Percentiles rank a stretch among this genome's conserved stretches.
Evolutionary conservation across 2,113 vertebrate species (phyloP).

Genomic region (Nipponia nippon): DNA sequence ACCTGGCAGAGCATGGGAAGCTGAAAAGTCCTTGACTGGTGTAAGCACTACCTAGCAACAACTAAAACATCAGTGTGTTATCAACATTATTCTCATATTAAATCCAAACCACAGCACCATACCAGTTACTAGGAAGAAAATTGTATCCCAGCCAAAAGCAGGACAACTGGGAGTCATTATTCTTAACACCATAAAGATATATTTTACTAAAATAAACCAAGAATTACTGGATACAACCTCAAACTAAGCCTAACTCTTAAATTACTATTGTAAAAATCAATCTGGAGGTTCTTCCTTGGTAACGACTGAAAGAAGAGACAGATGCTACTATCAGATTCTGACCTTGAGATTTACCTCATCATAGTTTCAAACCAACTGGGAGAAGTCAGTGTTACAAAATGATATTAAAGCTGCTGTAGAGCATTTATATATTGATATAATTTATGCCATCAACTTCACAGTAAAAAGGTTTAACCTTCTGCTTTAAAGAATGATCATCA

Average conservation of each 20-base stretch:
- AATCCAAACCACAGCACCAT: no score
- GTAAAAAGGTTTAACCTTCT: conserved; percentile 20
- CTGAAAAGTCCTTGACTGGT: no score
- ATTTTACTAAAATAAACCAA: neutral
- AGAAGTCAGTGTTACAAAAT: conserved; percentile 1
- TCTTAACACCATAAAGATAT: neutral
- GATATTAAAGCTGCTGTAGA: neutral
- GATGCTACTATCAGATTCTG: neutral
- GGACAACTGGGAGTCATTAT: neutral
- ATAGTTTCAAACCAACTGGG: neutral
- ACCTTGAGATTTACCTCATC: neutral
- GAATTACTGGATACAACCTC: neutral
- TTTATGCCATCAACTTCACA: neutral
- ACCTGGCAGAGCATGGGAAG: no score
- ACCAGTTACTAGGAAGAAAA: no score
- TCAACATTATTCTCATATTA: no score
- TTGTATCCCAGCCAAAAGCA: no score
- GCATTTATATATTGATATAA: conserved; percentile 10
- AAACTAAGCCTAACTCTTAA: neutral
- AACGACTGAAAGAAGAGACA: neutral
- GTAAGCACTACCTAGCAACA: no score
- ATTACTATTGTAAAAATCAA: neutral
- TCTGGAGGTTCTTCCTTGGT: neutral
- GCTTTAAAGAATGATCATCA: conserved; percentile 10
- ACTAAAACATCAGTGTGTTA: no score